These are phyloP conservation scores for Agonopterix subpropinquella DNA, from an alignment of 2,888 invertebrate species.

Conservation along the genomic window DNA sequence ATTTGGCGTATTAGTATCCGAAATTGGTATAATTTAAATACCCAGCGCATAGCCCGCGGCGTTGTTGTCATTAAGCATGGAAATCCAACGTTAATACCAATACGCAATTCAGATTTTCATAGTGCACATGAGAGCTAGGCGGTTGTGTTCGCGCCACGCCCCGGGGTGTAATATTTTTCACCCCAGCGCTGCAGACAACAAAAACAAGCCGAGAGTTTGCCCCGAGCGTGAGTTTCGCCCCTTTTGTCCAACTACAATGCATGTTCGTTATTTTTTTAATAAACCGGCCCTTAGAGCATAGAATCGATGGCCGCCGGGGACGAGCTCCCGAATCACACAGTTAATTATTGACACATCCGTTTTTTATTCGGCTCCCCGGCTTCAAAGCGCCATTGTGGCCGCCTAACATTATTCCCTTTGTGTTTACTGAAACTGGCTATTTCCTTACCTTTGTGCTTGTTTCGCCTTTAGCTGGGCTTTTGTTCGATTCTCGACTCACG, in stretches of 20 bases:
- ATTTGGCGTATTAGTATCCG: no score
- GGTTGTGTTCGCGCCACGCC: constrained; percentile 47
- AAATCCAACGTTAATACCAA: constrained; percentile 30
- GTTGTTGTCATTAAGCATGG: constrained; percentile 15
- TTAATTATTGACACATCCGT: constrained; percentile 75
- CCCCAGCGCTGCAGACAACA: constrained; percentile 48
- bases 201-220: constrained; percentile 44
- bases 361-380: constrained; percentile 45
- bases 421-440: constrained; percentile 45
- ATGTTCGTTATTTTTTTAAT: constrained; percentile 47
- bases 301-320: constrained; percentile 58
- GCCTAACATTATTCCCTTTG: constrained; percentile 53
- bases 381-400: constrained; percentile 44
- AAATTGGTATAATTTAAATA: no score
- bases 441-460: constrained; percentile 57
- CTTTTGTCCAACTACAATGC: constrained; percentile 55
- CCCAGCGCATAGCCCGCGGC: background rate
- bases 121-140: constrained; percentile 18
- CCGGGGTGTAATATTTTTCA: constrained; percentile 72
- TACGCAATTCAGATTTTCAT: constrained; percentile 27
- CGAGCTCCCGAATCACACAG: constrained; percentile 46
- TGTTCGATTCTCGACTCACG: constrained; percentile 28
- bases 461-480: constrained; percentile 26
- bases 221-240: constrained; percentile 38
- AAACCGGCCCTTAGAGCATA: constrained; percentile 37